Base-by-base conservation (phyloP, 2,113 vertebrate species). In the Rhizomys pruinosus region DNA sequence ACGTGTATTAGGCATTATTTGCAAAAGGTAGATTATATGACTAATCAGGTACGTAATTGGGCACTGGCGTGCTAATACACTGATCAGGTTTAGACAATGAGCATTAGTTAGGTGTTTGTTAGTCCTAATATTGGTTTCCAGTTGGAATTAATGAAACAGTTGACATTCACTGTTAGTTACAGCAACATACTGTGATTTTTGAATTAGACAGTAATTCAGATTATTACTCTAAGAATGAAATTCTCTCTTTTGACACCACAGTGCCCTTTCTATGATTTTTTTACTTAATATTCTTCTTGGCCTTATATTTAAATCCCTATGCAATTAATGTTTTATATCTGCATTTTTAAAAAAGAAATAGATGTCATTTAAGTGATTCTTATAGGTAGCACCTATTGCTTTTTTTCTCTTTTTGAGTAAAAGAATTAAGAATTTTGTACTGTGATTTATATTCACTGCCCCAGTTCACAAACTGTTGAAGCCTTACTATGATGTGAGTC, bases 281-380 rank as follows among this genome's bases (percentile, higher is more conserved):
- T 69, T 96, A 97, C 97, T 98, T 97, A 97, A 95, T 98, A 97
- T 97, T 94, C 97, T 98, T 98, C 97, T 98, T 98, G 97, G 98
- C 98, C 98, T 98, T 98, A 98, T 98, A 98, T 98, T 98, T 98
- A 98, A 98, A 98, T 98, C 96, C 97, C 98, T 98, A 98, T 98
- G 98, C 98, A 98, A 98, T 96, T 98, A 98, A 95, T 98, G 97
- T 98, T 98, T 98, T 98, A 91, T 98, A 98, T 96, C 94, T 98
- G 91, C 97, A 68, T 98, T 98, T 98, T 92, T 15, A 0, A 19
- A 47, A 96, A 89, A 95, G 47, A 97, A 97, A 96, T 96, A 97
- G 96, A 96, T 97, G 94, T 93, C 97, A 95, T 97, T 55, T 96
- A 97, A 97, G 96, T 96, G 94, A 97, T 97, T 96, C 97, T 97